phyloP scores from a whole-genome alignment of 1,140 invertebrate genomes.

The Aleiodes sp. region DNA sequence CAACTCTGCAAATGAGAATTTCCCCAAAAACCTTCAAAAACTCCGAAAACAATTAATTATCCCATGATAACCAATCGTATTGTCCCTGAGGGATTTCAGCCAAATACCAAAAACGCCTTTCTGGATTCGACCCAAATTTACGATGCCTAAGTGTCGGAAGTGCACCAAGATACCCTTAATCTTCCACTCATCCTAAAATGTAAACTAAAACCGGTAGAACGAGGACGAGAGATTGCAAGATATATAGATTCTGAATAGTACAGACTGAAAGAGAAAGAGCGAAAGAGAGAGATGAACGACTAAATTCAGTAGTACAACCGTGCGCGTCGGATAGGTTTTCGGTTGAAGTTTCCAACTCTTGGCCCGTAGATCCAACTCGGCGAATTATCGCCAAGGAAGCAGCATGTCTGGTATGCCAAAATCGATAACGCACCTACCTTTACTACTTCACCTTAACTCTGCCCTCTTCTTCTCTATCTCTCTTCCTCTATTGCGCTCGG shows the following conservation, averaged over 20 bases:
- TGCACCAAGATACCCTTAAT: slow-evolving; percentile 5
- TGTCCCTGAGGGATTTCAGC: background rate
- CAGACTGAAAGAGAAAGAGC: background rate
- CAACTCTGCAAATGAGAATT: background rate
- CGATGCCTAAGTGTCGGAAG: slow-evolving; percentile 6
- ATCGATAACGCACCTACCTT: slow-evolving; percentile 54
- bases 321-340: background rate
- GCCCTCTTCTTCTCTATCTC: too few relatives aligned
- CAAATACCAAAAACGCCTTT: too few relatives aligned
- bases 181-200: slow-evolving; percentile 11
- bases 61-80: background rate
- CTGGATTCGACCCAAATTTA: slow-evolving; percentile 21
- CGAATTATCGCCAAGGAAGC: slow-evolving; percentile 52
- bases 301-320: background rate
- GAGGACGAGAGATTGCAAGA: background rate
- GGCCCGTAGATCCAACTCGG: slow-evolving; percentile 26
- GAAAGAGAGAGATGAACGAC: background rate
- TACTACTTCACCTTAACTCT: too few relatives aligned
- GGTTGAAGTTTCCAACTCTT: slow-evolving; percentile 30
- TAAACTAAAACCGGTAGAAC: slow-evolving; percentile 8
- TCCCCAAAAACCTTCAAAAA: background rate
- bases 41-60: background rate
- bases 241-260: background rate
- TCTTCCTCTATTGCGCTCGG: slow-evolving; percentile 33
- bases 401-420: slow-evolving; percentile 51